Conservation (phyloP, 2,888 invertebrate species). For the Apamea epomidion region DNA sequence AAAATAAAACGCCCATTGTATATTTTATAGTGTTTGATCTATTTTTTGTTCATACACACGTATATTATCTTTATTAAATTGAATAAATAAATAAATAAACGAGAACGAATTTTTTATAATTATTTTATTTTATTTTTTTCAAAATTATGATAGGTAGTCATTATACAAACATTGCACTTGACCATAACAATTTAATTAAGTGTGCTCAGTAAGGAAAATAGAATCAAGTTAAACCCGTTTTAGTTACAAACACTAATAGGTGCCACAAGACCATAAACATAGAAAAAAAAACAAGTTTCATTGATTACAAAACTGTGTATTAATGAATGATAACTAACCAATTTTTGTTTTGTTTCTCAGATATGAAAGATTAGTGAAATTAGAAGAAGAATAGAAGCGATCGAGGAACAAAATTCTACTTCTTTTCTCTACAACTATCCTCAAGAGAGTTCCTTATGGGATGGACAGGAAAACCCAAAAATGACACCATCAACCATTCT, state of each 20-base stretch:
- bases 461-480: background rate
- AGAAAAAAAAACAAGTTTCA: slow-evolving; percentile 10
- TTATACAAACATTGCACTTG: background rate
- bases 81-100: background rate
- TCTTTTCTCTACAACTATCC: background rate
- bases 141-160: background rate
- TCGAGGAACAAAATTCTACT: background rate
- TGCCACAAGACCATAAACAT: background rate
- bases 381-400: slow-evolving; percentile 12
- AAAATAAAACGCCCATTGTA: background rate
- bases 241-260: background rate
- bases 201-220: slow-evolving; percentile 5
- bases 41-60: background rate
- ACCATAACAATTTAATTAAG: background rate
- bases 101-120: background rate
- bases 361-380: slow-evolving; percentile 18
- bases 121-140: too few relatives aligned
- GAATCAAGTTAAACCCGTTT: slow-evolving; percentile 23
- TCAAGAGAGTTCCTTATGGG: background rate
- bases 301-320: background rate
- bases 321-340: background rate
- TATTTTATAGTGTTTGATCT: background rate
- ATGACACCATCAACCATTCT: background rate
- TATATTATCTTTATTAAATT: background rate
- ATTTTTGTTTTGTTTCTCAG: slow-evolving; percentile 29